Conservation (phyloP, 2,797 vertebrate species). For the Toxotes lorentzi region DNA sequence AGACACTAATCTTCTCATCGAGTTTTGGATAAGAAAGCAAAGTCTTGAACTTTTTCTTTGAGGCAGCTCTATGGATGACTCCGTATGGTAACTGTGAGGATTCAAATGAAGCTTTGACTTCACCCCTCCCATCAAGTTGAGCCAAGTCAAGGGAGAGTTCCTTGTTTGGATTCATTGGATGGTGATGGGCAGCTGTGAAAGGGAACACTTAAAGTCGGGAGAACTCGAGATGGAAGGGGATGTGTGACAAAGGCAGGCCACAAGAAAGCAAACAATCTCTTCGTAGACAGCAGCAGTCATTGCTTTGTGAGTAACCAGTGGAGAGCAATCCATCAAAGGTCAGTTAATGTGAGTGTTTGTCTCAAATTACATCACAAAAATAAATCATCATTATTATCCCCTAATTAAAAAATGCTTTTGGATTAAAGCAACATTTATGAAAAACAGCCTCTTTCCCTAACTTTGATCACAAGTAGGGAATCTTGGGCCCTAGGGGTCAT, state of each 20-base stretch:
- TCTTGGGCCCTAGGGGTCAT: background rate
- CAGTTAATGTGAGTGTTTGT: conserved; percentile 1
- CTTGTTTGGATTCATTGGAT: conserved; percentile 71
- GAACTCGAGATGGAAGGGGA: conserved; percentile 77
- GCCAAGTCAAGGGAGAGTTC: conserved; percentile 47
- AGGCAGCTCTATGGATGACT: background rate
- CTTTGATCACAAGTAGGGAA: background rate
- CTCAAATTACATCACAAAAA: conserved; percentile 22
- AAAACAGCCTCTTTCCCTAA: background rate
- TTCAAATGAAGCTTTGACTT: conserved; percentile 29
- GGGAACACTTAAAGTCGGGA: conserved; percentile 78
- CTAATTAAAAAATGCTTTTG: background rate
- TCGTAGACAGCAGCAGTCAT: conserved; percentile 60
- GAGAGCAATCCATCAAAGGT: conserved; percentile 50
- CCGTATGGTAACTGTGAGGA: background rate
- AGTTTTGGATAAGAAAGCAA: background rate
- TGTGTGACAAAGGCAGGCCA: conserved; percentile 66
- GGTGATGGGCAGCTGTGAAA: conserved; percentile 82
- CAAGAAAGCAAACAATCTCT: conserved; percentile 78
- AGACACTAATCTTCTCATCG: background rate
- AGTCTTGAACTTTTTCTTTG: background rate
- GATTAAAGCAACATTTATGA: background rate
- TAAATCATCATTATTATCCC: background rate
- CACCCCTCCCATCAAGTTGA: conserved; percentile 8
- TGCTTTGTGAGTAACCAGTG: conserved; percentile 24